Base-by-base conservation (phyloP, 1,140 invertebrate genomes). In the Ceratosolen solmsi region DNA sequence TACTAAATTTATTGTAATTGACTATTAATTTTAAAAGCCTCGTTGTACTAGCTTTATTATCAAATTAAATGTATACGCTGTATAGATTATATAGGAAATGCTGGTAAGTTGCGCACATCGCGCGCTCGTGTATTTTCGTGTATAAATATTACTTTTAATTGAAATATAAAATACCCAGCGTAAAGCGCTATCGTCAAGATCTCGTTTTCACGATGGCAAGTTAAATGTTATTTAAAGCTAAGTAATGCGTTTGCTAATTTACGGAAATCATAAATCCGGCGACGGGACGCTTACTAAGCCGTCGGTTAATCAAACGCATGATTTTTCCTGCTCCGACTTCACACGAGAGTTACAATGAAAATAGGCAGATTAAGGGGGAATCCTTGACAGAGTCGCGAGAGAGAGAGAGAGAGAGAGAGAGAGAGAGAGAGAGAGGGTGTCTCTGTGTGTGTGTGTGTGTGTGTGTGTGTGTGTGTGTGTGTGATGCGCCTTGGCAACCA, bases 321-420 rank as follows among this genome's bases (percentile, higher is more conserved):
- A 56, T 76, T 60, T 76, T 36, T 36, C 36, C 20, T 25, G 1
- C 73, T 27, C 22, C 22, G 20, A 13, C 36, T 27, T 54, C 78
- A 60, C 27, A 30, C 51, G 82, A 25, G 46, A 73, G 38, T 51
- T 58, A 46, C 71, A 84, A 85, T 83, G 82, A 83, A 84, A 82
- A 71, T 71, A 79, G 77, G 68, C 68, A 74, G 63, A 74, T 74
- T 56, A 70, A 36, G 51, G 27, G 49, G n/a, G 58, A 20, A 36
- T 63, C 22, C 4, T 38, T 51, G 46, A 15, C 79, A 20, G 38
- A 71, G 46, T 25, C 46, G 30, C 30, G 46, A 33, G 27, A 9
- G 11, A n/a, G n/a, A n/a, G n/a, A n/a, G n/a, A n/a, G n/a, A n/a
- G n/a, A n/a, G n/a, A n/a, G n/a, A n/a, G n/a, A n/a, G n/a, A n/a